Evolutionary conservation across 2,113 vertebrate genomes (phyloP).

Genomic region (Macroglossus sobrinus): DNA sequence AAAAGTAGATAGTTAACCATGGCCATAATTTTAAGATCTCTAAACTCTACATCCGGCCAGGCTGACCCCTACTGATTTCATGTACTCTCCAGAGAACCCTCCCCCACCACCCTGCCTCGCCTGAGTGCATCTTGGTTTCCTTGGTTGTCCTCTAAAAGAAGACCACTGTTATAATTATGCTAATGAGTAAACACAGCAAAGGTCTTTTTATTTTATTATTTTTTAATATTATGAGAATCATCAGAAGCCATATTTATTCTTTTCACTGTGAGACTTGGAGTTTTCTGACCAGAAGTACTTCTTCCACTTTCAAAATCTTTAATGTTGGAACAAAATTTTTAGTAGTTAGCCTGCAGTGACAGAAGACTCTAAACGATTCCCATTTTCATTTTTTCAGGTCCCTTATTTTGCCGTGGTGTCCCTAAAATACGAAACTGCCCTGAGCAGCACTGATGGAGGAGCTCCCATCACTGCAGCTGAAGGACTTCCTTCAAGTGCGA

Average conservation of each 20-base stretch:
- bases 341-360: rapidly evolving
- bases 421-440: background rate
- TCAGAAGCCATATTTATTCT: background rate
- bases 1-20: background rate
- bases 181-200: background rate
- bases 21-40: background rate
- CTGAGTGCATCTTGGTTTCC: background rate
- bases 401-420: background rate
- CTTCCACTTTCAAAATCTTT: background rate
- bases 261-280: background rate
- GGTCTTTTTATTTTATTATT: background rate
- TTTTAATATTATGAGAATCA: background rate
- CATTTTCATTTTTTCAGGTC: background rate
- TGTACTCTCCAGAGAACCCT: background rate
- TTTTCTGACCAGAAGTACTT: background rate
- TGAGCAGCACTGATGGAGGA: background rate
- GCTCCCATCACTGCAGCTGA: background rate
- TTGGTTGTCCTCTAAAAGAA: background rate
- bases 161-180: background rate
- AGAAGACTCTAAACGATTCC: background rate
- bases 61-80: background rate
- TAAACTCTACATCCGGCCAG: background rate
- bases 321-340: background rate
- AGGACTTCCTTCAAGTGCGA: background rate
- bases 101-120: rapidly evolving